Evolutionary conservation across 2,888 invertebrate genomes (phyloP), one percentile per base, ranked within the genome.

Genomic region (Helleia helle): DNA sequence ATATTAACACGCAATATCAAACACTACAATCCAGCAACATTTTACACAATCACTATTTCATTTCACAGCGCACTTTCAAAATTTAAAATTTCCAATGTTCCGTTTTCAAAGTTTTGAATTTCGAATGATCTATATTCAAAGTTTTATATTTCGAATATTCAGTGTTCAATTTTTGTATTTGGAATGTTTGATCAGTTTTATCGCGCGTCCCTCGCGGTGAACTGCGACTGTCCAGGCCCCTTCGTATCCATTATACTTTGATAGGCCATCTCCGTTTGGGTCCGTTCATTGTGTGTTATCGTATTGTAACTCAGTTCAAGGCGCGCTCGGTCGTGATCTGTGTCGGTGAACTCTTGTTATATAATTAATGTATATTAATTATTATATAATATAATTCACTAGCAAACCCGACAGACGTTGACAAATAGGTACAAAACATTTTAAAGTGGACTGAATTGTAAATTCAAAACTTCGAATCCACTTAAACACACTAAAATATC

Each of bases 181-280:
- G 6, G 5, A 27, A 27, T 27, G 24, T 29, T 38, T n/a, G 17
- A 11, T 26, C 11, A 25, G 18, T 22, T 28, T 38, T n/a, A 28
- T 28, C 17, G 28, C 7, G 38, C 38, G 36, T 34, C 38, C 31
- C 40, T 66, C 71, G 71, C 79, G 72, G 74, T 74, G 67, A 71
- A 63, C 62, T 56, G 51, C 60, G 59, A 69, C 65, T 68, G 71
- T 52, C 68, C 71, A 70, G 77, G 74, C 80, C 83, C 81, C 83
- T 76, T 65, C 63, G 61, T 57, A 62, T 70, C 71, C 68, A 77
- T 80, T 75, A 80, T 71, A 65, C 69, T 74, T 75, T 83, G 83
- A 83, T 83, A 64, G 75, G 64, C 71, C 67, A 83, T 65, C 81
- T 83, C 83, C 83, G 83, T 79, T 79, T 62, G 56, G 62, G 51